Evolutionary conservation across 2,797 vertebrate genomes (phyloP), one percentile per base, ranked within the genome.

Genomic region (Xenentodon cancila): DNA sequence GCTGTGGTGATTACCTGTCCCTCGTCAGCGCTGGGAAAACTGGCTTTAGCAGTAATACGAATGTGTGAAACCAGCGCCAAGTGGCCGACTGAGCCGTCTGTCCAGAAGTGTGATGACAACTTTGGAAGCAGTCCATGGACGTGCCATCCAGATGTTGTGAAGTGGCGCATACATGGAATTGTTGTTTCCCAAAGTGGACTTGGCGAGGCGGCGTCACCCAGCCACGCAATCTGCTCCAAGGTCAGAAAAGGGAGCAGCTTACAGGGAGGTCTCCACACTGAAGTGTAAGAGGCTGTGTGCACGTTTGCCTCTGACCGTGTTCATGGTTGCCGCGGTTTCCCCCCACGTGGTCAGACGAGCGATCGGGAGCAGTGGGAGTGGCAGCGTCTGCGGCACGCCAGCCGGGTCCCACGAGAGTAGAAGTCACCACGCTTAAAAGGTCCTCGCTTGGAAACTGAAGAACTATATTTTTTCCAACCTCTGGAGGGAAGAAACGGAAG

Each of bases 11-110:
- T 86, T 73, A 82, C 71, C 71, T 68, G 59, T 64, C 73, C 60
- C 64, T 66, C 20, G n/a, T 71, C 79, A 80, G 87, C 81, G 87
- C 87, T 83, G 83, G 87, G 81, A 88, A 83, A 79, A 62, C 62
- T 37, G 47, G 66, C 73, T 63, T 69, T 77, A 81, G 76, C 18
- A 40, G 56, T 85, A 73, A 82, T 65, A 73, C 66, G 49, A 68
- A 81, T 58, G 60, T 59, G n/a, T 73, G 65, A 79, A 84, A 61
- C 58, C 49, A 3, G 69, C 72, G 74, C 80, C 79, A 84, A n/a
- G n/a, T n/a, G n/a, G 77, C 75, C 40, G 71, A 78, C 79, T 79
- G 68, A 66, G 75, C 68, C 73, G 68, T 68, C 80, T 59, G 71
- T 79, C 82, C 79, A 27, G 64, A 44, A 19, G 44, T 42, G 60